phyloP scores from a whole-genome alignment of 2,113 vertebrate species.

The Grantiella picta region DNA sequence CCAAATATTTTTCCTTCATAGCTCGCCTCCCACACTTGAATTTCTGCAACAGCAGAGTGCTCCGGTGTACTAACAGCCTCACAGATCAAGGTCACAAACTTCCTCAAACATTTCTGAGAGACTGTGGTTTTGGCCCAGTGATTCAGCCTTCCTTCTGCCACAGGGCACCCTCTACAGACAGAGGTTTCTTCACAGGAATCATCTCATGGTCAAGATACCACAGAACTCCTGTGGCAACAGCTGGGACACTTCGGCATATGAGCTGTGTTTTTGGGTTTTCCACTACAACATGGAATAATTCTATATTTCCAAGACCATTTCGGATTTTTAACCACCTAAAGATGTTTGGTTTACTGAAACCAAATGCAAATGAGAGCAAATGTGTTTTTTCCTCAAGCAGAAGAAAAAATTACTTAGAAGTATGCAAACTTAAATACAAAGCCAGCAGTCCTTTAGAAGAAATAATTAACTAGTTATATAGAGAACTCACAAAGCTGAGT shows the following conservation, averaged over 20 bases:
- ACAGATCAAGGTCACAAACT: not conserved
- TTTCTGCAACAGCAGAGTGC: not conserved
- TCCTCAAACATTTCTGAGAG: not conserved
- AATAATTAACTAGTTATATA: not conserved
- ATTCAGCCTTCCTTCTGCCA: not conserved
- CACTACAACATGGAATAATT: not conserved
- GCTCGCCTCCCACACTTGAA: not conserved
- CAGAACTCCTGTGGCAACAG: not conserved
- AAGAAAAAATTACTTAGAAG: not conserved
- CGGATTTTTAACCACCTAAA: not conserved
- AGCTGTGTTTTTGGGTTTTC: slow-evolving; percentile 8
- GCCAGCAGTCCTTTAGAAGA: not conserved
- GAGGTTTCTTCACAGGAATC: not conserved
- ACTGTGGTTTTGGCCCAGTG: not conserved
- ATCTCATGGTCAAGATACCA: not conserved
- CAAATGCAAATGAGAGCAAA: not conserved
- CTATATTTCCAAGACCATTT: not conserved
- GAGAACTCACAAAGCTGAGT: not conserved
- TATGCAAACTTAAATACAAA: slow-evolving; percentile 15
- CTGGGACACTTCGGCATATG: not conserved
- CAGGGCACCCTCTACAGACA: slow-evolving; percentile 10
- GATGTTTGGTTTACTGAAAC: not conserved
- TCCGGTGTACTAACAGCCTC: not conserved
- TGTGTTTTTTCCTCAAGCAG: not conserved
- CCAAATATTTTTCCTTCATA: not conserved